Conservation (phyloP, 2,113 vertebrate genomes). For the Symphodus melops region DNA sequence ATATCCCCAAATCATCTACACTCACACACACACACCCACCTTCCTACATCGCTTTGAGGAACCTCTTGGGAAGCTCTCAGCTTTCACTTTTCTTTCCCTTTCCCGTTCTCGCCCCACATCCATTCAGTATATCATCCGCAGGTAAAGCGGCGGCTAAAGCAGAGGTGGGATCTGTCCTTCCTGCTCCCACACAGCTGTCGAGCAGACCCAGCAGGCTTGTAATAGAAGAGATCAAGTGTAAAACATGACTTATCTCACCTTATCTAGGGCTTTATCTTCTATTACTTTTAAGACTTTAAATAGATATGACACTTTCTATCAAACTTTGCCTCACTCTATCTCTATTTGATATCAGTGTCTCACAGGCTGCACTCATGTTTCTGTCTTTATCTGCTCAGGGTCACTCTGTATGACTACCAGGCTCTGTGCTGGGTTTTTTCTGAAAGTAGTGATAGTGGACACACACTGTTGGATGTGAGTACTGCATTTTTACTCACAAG, state of each 20-base stretch:
- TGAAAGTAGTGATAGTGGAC: slow-evolving; percentile 93
- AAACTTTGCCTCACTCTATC: slow-evolving; percentile 52
- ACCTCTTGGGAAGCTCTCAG: slow-evolving; percentile 63
- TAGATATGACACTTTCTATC: slow-evolving; percentile 16
- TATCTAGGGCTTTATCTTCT: not conserved
- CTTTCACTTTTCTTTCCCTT: slow-evolving; percentile 62
- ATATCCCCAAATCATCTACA: slow-evolving; percentile 69
- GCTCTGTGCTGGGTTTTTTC: slow-evolving; percentile 94
- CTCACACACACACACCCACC: slow-evolving; percentile 52
- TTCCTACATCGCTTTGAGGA: slow-evolving; percentile 62
- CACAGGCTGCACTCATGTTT: not conserved
- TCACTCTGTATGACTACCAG: slow-evolving; percentile 97
- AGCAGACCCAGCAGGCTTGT: slow-evolving; percentile 33
- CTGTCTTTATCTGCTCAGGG: slow-evolving; percentile 79
- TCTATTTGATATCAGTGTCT: slow-evolving; percentile 1
- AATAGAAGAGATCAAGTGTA: slow-evolving; percentile 29
- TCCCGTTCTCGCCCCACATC: slow-evolving; percentile 48
- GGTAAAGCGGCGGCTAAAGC: slow-evolving; percentile 47
- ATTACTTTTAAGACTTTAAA: slow-evolving; percentile 20
- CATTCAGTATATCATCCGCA: slow-evolving; percentile 56
- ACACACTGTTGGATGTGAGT: slow-evolving; percentile 93
- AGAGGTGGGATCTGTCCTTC: slow-evolving; percentile 52
- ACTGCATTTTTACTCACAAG: slow-evolving; percentile 12
- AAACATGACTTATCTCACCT: slow-evolving; percentile 33
- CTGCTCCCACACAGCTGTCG: slow-evolving; percentile 50